A percentile compares a stretch with the other conserved stretches of the same genome.
Conservation (phyloP, 2,113 vertebrate species). For the Channa maculata region DNA sequence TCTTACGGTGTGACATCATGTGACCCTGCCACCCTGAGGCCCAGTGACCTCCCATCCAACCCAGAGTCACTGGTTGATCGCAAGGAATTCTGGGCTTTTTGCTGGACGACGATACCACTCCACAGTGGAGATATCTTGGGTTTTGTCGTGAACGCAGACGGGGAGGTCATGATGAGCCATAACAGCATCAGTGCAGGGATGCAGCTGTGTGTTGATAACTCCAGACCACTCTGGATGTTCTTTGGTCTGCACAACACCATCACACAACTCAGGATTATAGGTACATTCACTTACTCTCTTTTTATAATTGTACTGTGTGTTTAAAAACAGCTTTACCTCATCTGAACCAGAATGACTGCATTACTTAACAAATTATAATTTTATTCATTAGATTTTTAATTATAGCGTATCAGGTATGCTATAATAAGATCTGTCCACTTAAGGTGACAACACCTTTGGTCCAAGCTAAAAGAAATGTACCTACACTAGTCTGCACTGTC, state of each 20-base stretch:
- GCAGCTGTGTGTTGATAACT: constrained; percentile 93
- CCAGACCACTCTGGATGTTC: constrained; percentile 97
- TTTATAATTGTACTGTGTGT: neutral
- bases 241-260: constrained; percentile 89
- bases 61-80: constrained; percentile 90
- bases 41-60: constrained; percentile 89
- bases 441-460: neutral
- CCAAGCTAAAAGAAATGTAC: neutral
- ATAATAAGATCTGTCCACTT: neutral
- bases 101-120: constrained; percentile 85
- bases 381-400: neutral
- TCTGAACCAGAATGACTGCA: no score
- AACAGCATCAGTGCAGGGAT: constrained; percentile 88
- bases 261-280: constrained; percentile 92
- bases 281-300: constrained; percentile 75
- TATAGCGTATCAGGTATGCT: neutral
- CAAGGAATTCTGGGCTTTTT: constrained; percentile 95
- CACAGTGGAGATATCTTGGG: constrained; percentile 92
- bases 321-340: no score
- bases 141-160: constrained; percentile 88
- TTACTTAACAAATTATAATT: neutral
- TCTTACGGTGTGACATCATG: constrained; percentile 93
- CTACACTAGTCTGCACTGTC: neutral
- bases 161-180: constrained; percentile 91
- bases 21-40: constrained; percentile 87